A percentile compares a stretch with the other conserved stretches of the same genome.
Conservation (phyloP, 2,797 vertebrate species). For the Platyrinchus mystaceus region DNA sequence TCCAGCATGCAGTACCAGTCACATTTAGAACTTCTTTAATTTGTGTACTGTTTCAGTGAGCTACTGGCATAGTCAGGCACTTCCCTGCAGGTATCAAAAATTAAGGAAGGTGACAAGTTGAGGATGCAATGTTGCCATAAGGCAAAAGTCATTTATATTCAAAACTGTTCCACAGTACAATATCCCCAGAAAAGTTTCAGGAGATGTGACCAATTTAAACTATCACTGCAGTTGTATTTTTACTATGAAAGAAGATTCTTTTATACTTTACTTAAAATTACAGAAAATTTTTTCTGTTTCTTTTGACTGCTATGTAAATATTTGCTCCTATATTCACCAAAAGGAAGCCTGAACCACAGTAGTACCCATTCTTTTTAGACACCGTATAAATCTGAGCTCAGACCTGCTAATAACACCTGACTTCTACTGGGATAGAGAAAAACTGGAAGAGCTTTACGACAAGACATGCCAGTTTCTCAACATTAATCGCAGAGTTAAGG, state of each 20-base stretch:
- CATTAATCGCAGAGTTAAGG: slow-evolving; percentile 95
- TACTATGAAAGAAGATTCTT: not conserved
- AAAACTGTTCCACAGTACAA: not conserved
- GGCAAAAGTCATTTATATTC: not conserved
- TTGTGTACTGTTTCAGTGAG: not conserved
- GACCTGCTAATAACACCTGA: slow-evolving; percentile 97
- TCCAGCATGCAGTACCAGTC: not conserved
- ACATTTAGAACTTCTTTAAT: not conserved
- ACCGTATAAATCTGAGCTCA: slow-evolving; percentile 96
- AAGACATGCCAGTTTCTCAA: slow-evolving; percentile 96
- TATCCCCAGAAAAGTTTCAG: not conserved
- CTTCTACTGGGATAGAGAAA: slow-evolving; percentile 98
- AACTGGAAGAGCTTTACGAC: slow-evolving; percentile 95
- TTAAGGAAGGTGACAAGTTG: not conserved
- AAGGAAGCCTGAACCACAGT: not conserved
- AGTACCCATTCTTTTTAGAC: slow-evolving; percentile 72
- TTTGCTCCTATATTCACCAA: not conserved
- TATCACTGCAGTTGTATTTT: not conserved
- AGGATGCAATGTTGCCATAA: not conserved
- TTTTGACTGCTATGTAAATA: not conserved
- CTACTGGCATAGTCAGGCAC: not conserved
- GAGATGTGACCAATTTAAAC: not conserved
- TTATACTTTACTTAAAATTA: not conserved
- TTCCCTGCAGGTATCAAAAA: not conserved
- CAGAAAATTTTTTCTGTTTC: not conserved